phyloP scores from a whole-genome alignment of 2,888 invertebrate genomes.

The Tridacna gigas region DNA sequence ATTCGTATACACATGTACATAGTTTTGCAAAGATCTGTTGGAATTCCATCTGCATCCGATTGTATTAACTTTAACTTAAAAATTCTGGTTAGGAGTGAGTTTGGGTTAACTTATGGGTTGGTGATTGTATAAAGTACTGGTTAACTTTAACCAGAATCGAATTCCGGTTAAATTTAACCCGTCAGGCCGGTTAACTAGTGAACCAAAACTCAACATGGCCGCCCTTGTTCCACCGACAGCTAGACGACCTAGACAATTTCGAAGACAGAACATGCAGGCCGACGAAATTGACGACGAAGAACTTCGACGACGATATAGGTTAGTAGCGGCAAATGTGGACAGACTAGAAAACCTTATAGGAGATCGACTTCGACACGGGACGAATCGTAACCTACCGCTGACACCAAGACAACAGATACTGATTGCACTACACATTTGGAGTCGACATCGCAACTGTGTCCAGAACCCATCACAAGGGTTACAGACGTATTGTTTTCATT shows the following conservation, averaged over 20 bases:
- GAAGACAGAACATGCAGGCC: neutral
- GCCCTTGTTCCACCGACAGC: neutral
- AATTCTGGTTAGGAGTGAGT: neutral
- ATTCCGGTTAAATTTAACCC: neutral
- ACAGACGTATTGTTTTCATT: neutral
- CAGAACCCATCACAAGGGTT: neutral
- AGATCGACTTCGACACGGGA: neutral
- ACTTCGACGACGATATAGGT: neutral
- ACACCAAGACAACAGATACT: neutral
- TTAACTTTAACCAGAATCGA: neutral
- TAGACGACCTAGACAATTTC: slow-evolving; percentile 8
- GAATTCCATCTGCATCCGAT: no score
- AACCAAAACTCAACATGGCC: neutral
- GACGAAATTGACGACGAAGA: neutral
- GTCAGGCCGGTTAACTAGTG: neutral
- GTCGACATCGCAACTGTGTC: neutral
- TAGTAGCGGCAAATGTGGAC: neutral
- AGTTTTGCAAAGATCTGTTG: no score
- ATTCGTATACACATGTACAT: no score
- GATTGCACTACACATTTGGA: neutral
- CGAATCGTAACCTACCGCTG: neutral
- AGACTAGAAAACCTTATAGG: neutral
- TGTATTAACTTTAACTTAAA: no score
- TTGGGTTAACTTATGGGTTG: neutral
- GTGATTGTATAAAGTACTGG: neutral